A percentile compares a stretch with the other conserved stretches of the same genome.
These are phyloP conservation scores for Drosophila setosimentum DNA, from an alignment of 2,888 invertebrate genomes.

Conservation along the genomic window DNA sequence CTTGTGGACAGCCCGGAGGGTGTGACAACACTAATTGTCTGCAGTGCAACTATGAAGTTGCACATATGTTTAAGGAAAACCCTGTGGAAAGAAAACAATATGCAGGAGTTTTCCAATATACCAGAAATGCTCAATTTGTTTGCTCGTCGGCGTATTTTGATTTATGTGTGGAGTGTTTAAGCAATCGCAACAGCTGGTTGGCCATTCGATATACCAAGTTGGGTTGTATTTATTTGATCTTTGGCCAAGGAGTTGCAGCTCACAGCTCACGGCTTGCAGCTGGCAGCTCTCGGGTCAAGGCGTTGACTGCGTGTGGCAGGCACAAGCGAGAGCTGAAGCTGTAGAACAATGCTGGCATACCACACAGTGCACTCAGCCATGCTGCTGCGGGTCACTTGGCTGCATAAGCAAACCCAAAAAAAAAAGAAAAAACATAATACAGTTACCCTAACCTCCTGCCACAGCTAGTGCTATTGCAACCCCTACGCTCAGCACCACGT, in stretches of 20 bases:
- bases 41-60: constrained; percentile 71
- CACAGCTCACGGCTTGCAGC: constrained; percentile 46
- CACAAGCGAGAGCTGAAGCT: constrained; percentile 62
- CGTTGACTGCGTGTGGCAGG: constrained; percentile 74
- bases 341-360: constrained; percentile 53
- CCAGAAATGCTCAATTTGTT: constrained; percentile 58
- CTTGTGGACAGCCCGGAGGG: constrained; percentile 50
- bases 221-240: constrained; percentile 47
- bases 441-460: constrained; percentile 14
- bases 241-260: constrained; percentile 62
- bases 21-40: constrained; percentile 63
- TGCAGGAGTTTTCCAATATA: constrained; percentile 35
- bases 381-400: constrained; percentile 69
- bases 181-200: constrained; percentile 69
- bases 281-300: constrained; percentile 62
- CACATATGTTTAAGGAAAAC: constrained; percentile 58
- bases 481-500: constrained; percentile 66
- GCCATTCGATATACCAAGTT: constrained; percentile 66
- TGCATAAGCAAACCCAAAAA: constrained; percentile 61
- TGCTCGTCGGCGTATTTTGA: constrained; percentile 63
- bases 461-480: constrained; percentile 31
- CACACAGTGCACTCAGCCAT: constrained; percentile 28
- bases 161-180: constrained; percentile 36
- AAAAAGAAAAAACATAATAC: not conserved
- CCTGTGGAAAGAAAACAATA: constrained; percentile 25